Evolutionary conservation across 2,797 vertebrate genomes (phyloP), one percentile per base, ranked within the genome.

Genomic region (Bovichtus diacanthus): DNA sequence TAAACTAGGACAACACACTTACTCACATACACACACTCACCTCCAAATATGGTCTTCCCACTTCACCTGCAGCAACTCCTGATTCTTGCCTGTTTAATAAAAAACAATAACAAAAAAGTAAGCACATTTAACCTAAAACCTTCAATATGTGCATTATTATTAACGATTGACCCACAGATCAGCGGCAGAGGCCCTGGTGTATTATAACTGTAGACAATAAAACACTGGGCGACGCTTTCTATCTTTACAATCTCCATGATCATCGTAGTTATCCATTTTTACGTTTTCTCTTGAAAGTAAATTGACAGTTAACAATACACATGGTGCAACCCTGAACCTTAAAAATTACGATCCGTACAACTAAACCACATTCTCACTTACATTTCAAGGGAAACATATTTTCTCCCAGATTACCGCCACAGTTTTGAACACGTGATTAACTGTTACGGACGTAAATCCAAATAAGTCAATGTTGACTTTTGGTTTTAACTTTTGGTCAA

Each of bases 1-100:
- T 1, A 59, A 67, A 23, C 38, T 59, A 66, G 12, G 46, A 79
- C 15, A 29, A 43, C 44, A 18, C 64, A 58, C 16, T 19, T 36
- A 44, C 4, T 43, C 39, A 38, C 36, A 8, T 3, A n/a, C 16
- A 47, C 10, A 23, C 13, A 39, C 50, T 71, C 60, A 54, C 60
- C 54, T 71, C 46, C 46, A 39, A 29, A 63, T 56, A 51, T 2
- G 6, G 15, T 25, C 51, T 9, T 41, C 16, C 49, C 15, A 44
- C 46, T 62, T 80, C 54, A 70, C 5, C 53, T 62, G 36, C 53
- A 79, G 19, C 2, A 0, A 49, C 49, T 34, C 58, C 58, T 56
- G 59, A 31, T 21, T 58, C 11, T 63, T 61, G 36, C 3, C 51
- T 70, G 19, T 60, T 44, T 3, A 18, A 18, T 51, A 5, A 67